Conservation (phyloP, 1,140 invertebrate species). For the Neodiprion fabricii region DNA sequence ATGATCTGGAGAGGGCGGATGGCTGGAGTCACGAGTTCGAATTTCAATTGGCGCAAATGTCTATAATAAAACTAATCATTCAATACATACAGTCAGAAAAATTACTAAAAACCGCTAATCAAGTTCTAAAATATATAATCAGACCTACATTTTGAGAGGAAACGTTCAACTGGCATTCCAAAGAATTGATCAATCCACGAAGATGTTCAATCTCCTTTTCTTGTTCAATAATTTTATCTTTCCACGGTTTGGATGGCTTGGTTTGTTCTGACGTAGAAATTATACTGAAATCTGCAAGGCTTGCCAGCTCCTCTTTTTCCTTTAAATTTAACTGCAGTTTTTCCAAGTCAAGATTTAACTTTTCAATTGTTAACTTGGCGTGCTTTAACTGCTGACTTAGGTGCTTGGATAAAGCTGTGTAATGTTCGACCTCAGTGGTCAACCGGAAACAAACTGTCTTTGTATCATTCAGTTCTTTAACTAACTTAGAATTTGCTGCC, state of each 20-base stretch:
- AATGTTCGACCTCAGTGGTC: background rate
- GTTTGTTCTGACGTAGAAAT: background rate
- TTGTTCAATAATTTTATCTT: conserved; percentile 51
- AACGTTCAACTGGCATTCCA: background rate
- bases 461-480: background rate
- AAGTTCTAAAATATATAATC: background rate
- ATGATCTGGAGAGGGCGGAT: conserved; percentile 33
- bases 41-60: conserved; percentile 51
- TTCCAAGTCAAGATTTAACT: background rate
- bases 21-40: conserved; percentile 40
- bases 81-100: conserved; percentile 11
- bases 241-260: conserved; percentile 40
- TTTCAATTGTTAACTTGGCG: background rate
- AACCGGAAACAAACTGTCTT: background rate
- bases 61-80: conserved; percentile 38
- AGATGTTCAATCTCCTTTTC: background rate
- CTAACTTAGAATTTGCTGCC: background rate
- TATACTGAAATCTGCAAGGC: conserved; percentile 3
- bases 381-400: background rate
- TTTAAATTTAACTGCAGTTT: background rate
- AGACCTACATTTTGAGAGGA: background rate
- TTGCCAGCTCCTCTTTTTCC: background rate
- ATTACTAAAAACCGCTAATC: conserved; percentile 7
- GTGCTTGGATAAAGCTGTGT: background rate
- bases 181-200: background rate